Percentiles rank a stretch among this genome's conserved stretches.
Conservation (phyloP, 2,888 invertebrate species). For the Plagodis pulveraria region DNA sequence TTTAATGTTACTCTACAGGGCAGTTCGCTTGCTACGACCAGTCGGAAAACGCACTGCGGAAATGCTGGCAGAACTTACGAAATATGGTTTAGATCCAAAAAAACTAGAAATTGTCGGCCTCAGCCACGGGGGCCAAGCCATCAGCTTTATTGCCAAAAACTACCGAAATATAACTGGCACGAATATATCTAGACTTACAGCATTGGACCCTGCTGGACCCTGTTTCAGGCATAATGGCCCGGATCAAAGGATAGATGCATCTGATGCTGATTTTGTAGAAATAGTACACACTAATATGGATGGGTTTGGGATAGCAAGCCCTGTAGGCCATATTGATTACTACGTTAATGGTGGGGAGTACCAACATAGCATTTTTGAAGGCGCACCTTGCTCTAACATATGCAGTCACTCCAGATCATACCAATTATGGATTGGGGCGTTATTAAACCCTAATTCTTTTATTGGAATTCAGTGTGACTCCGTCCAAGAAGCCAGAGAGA, state of each 20-base stretch:
- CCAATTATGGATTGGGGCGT: conserved; percentile 40
- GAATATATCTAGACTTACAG: conserved; percentile 41
- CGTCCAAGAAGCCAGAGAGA: conserved; percentile 41
- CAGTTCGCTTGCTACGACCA: conserved; percentile 32
- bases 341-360: conserved; percentile 50
- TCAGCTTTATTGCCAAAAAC: conserved; percentile 41
- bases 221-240: conserved; percentile 39
- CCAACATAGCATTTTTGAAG: conserved; percentile 35
- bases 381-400: conserved; percentile 28
- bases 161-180: conserved; percentile 37
- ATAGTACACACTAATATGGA: conserved; percentile 42
- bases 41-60: conserved; percentile 31
- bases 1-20: conserved; percentile 3
- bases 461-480: conserved; percentile 46
- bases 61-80: conserved; percentile 7
- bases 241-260: conserved; percentile 39
- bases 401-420: conserved; percentile 22
- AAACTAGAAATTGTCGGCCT: conserved; percentile 38
- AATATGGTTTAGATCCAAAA: conserved; percentile 38
- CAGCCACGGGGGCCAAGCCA: conserved; percentile 42
- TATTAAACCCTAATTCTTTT: conserved; percentile 39
- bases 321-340: conserved; percentile 44
- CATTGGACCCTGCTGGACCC: conserved; percentile 43
- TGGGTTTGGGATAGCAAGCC: conserved; percentile 38
- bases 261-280: conserved; percentile 44